These are phyloP conservation scores for Mandrillus leucophaeus DNA, from an alignment of 2,113 vertebrate genomes.

Conservation along the genomic window DNA sequence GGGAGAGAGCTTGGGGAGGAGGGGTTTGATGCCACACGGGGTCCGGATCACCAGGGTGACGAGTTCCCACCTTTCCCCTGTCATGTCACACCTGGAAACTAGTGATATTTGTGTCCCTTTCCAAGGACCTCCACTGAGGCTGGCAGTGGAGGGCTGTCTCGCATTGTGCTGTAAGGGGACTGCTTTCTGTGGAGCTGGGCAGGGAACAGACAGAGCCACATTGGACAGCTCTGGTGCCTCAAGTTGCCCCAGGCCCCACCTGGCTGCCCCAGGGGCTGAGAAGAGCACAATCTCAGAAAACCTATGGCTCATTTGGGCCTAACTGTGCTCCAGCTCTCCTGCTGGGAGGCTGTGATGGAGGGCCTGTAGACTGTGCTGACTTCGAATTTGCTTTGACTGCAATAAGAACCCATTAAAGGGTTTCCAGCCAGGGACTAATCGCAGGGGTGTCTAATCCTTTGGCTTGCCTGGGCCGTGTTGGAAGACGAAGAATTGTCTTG, in stretches of 20 bases:
- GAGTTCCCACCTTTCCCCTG: background rate
- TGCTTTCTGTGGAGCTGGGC: background rate
- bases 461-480: too few species aligned
- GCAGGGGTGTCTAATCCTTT: too few species aligned
- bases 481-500: too few species aligned
- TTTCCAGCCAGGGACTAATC: background rate
- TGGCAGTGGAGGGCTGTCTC: background rate
- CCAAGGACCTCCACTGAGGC: too few species aligned
- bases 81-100: background rate
- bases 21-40: rapidly evolving
- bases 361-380: background rate
- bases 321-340: background rate
- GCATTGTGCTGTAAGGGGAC: rapidly evolving
- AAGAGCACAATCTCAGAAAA: background rate
- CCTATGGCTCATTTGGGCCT: background rate
- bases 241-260: background rate
- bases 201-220: background rate
- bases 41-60: background rate
- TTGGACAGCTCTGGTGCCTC: background rate
- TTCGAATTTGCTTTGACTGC: background rate
- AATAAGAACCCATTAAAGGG: background rate
- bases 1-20: background rate
- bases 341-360: background rate
- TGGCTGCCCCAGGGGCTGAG: background rate
- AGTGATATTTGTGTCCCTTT: background rate